These are phyloP conservation scores for Rattus rattus DNA, from an alignment of 2,113 vertebrate genomes.

Conservation along the genomic window DNA sequence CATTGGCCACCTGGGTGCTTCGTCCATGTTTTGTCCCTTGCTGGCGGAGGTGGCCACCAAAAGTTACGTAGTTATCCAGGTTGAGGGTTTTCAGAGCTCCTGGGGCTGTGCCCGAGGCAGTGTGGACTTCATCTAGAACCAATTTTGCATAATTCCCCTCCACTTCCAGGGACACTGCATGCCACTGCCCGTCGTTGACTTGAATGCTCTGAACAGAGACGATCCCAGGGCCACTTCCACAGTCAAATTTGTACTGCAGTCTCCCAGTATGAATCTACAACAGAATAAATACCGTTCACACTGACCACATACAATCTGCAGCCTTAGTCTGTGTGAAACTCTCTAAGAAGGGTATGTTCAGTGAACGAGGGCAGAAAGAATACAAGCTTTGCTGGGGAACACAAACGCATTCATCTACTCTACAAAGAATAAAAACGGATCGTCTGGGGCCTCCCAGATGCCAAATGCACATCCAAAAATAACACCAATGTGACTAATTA, in stretches of 20 bases:
- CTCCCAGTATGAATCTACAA: slow-evolving; percentile 95
- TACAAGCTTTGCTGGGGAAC: not conserved
- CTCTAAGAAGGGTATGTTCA: not conserved
- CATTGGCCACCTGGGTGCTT: slow-evolving; percentile 90
- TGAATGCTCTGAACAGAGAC: slow-evolving; percentile 97
- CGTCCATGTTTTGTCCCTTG: slow-evolving; percentile 88
- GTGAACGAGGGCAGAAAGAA: accelerated
- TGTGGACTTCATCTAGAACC: slow-evolving; percentile 95
- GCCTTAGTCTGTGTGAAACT: accelerated
- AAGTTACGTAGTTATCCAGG: slow-evolving; percentile 94
- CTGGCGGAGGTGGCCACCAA: slow-evolving; percentile 94
- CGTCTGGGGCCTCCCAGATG: not conserved
- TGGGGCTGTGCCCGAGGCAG: slow-evolving; percentile 95
- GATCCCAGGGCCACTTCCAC: slow-evolving; percentile 96
- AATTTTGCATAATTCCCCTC: slow-evolving; percentile 96
- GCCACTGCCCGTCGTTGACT: slow-evolving; percentile 97
- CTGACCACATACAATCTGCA: accelerated
- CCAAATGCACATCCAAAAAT: not conserved
- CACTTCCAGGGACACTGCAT: slow-evolving; percentile 93
- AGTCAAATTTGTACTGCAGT: slow-evolving; percentile 98
- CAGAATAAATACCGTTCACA: not conserved
- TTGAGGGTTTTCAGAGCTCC: slow-evolving; percentile 96
- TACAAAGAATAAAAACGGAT: not conserved
- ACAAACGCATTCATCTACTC: accelerated
- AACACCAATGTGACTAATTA: not conserved